Base-by-base conservation (phyloP, 2,888 invertebrate genomes). In the Eupithecia subfuscata region DNA sequence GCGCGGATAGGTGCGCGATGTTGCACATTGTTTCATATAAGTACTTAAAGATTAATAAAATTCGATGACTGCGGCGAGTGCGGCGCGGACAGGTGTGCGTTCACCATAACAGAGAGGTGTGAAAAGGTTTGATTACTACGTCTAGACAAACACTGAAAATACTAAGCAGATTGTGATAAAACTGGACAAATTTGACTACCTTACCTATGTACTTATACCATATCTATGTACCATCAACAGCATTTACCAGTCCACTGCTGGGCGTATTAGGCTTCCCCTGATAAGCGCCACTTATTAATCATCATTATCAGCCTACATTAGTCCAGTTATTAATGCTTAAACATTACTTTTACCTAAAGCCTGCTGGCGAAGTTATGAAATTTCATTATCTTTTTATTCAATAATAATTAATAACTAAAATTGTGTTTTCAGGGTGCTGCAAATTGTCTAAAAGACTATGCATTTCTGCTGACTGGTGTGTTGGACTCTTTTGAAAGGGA, bases 401-500 rank as follows among this genome's bases (percentile, higher is more conserved):
- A 22, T 16, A 12, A 56, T 22, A 22, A 56, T 30, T 30, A 30
- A 30, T 2, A 30, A 30, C 30, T 3, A 37, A 37, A 37, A 37
- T 37, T 37, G 25, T 56, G n/a, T 12, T 72, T 75, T 18, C 69
- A 97, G 96, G 98, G 98, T 45, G 95, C 96, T 71, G 96, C 96
- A 22, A 95, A 96, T 86, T 98, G 98, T 86, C 91, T 98, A 4
- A 95, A 95, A 71, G 96, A 97, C 72, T 91, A 96, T 74, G 96
- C 96, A 7, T 98, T 98, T 85, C 88, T 98, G 8, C 91, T 98
- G 71, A 98, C 98, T 60, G 99, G 98, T 48, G 97, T 98, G 2
- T 92, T 98, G 68, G 98, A 99, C 85, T 98, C 98, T 0, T 94
- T 99, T 81, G 98, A 98, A 83, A 95, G 97, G 18, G 97, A 98